Evolutionary conservation across 1,140 invertebrate genomes (phyloP).

Genomic region (Drosophila athabasca): DNA sequence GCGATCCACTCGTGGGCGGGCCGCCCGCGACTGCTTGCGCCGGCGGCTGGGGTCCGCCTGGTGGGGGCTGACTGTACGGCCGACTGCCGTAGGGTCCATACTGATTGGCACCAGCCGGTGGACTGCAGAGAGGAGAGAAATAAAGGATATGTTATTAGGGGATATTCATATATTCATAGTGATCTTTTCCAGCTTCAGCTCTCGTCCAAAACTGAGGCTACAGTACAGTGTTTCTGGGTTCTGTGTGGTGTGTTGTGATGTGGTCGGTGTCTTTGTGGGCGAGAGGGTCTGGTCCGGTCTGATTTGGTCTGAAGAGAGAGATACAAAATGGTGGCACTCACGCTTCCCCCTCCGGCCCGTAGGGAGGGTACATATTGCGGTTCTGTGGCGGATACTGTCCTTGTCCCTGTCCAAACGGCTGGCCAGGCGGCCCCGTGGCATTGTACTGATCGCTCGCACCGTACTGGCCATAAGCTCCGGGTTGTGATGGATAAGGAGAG

Average conservation of each 20-base stretch:
- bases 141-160: slow-evolving; percentile 3
- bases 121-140: slow-evolving; percentile 33
- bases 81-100: slow-evolving; percentile 79
- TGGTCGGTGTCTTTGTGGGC: slow-evolving; percentile 21
- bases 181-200: slow-evolving; percentile 10
- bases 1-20: slow-evolving; percentile 67
- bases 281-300: slow-evolving; percentile 12
- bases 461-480: slow-evolving; percentile 83
- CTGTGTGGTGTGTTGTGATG: slow-evolving; percentile 9
- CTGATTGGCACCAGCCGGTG: slow-evolving; percentile 76
- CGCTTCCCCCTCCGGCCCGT: slow-evolving; percentile 87
- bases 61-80: slow-evolving; percentile 76
- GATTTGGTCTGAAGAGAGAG: slow-evolving; percentile 23
- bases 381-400: slow-evolving; percentile 88
- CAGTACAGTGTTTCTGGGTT: slow-evolving; percentile 35
- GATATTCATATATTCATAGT: not conserved
- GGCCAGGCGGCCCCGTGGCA: slow-evolving; percentile 84
- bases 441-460: slow-evolving; percentile 84
- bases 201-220: slow-evolving; percentile 41
- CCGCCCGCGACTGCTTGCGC: slow-evolving; percentile 66
- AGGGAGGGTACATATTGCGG: slow-evolving; percentile 89
- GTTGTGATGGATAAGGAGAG: slow-evolving; percentile 85
- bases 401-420: slow-evolving; percentile 85
- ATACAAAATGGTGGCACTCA: slow-evolving; percentile 67
- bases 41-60: slow-evolving; percentile 71